A percentile compares a stretch with the other conserved stretches of the same genome.
These are phyloP conservation scores for Oryzaephilus surinamensis DNA, from an alignment of 1,140 invertebrate genomes.

Conservation along the genomic window DNA sequence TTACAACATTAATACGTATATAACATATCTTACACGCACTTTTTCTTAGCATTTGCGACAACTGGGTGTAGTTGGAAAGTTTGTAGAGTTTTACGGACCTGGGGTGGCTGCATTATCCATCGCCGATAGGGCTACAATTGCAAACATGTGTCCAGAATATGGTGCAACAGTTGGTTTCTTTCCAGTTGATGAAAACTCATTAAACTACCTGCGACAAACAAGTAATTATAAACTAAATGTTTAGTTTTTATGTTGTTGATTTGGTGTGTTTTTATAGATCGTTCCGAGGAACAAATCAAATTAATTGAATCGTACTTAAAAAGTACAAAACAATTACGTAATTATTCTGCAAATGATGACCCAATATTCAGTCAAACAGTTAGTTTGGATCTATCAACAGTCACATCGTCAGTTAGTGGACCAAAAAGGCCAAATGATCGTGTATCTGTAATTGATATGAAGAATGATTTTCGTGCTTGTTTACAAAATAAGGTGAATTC, in stretches of 20 bases:
- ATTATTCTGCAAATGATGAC: constrained; percentile 70
- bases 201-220: constrained; percentile 81
- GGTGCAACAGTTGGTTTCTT: constrained; percentile 95
- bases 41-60: constrained; percentile 79
- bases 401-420: constrained; percentile 90
- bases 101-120: constrained; percentile 85
- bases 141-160: constrained; percentile 98
- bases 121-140: constrained; percentile 88
- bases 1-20: background rate
- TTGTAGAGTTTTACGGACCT: constrained; percentile 96
- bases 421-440: constrained; percentile 95
- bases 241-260: background rate
- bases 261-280: constrained; percentile 48
- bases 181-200: constrained; percentile 80
- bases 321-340: constrained; percentile 70
- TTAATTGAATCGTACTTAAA: constrained; percentile 77
- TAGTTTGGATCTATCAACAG: constrained; percentile 76
- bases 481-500: constrained; percentile 75
- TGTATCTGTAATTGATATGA: constrained; percentile 84
- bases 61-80: constrained; percentile 94
- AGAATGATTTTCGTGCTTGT: constrained; percentile 77
- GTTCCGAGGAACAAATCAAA: constrained; percentile 69
- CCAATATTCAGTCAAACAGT: constrained; percentile 81
- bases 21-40: no score
- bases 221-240: constrained; percentile 44